phyloP scores from a whole-genome alignment of 2,888 invertebrate genomes.

The Eremobia ochroleuca region DNA sequence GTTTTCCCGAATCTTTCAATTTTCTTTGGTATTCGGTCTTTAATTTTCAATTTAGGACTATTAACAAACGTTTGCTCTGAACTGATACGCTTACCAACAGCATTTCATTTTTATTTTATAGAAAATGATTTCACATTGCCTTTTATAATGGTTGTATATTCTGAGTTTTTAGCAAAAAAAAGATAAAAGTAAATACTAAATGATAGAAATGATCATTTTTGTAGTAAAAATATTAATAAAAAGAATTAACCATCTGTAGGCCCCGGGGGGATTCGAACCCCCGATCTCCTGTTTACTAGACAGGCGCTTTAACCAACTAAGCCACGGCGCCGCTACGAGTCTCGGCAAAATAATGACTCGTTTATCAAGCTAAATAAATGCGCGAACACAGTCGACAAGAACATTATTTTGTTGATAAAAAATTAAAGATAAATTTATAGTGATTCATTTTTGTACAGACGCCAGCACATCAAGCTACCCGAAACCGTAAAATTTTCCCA shows the following conservation, averaged over 20 bases:
- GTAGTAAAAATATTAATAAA: constrained; percentile 25
- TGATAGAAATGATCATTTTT: too few species aligned
- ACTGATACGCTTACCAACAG: background rate
- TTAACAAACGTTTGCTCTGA: background rate
- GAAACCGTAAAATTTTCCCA: too few species aligned
- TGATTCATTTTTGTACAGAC: background rate
- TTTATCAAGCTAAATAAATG: constrained; percentile 34
- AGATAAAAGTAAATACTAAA: constrained; percentile 12
- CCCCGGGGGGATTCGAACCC: constrained; percentile 91
- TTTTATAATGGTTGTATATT: background rate
- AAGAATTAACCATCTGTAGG: constrained; percentile 72
- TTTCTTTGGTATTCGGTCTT: too few species aligned
- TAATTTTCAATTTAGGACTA: too few species aligned
- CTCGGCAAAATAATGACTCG: constrained; percentile 70
- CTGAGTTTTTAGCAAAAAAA: background rate
- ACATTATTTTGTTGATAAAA: too few species aligned
- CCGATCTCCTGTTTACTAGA: constrained; percentile 91
- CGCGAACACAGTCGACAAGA: background rate
- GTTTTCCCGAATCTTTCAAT: background rate
- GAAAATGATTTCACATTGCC: too few species aligned
- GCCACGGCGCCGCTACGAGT: constrained; percentile 87
- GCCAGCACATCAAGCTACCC: too few species aligned
- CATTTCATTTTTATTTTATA: background rate
- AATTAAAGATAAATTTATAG: background rate
- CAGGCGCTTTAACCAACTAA: constrained; percentile 91